Conservation (phyloP, 1,140 invertebrate species). For the Drosophila seguyi region DNA sequence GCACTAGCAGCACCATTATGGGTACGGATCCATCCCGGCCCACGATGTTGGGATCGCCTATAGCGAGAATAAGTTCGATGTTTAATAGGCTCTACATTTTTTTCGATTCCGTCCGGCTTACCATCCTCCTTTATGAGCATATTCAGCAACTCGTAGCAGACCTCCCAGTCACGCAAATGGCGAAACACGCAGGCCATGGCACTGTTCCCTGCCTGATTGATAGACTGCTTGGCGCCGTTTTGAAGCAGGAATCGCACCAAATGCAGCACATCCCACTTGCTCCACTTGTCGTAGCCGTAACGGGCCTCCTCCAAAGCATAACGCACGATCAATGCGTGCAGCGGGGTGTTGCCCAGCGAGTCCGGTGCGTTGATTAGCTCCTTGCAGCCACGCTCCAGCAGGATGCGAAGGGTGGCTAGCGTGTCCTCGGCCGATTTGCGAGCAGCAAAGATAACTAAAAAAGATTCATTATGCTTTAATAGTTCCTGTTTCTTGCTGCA, state of each 20-base stretch:
- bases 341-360: constrained; percentile 88
- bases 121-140: constrained; percentile 90
- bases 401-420: constrained; percentile 88
- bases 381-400: constrained; percentile 89
- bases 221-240: constrained; percentile 89
- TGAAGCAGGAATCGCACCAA: constrained; percentile 88
- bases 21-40: constrained; percentile 90
- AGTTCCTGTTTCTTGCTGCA: too few relatives aligned
- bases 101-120: constrained; percentile 42
- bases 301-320: constrained; percentile 90
- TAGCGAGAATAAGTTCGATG: constrained; percentile 8
- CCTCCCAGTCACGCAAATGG: constrained; percentile 92
- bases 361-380: constrained; percentile 91
- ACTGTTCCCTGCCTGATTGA: constrained; percentile 90
- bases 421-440: constrained; percentile 90
- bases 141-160: constrained; percentile 90
- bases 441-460: constrained; percentile 87
- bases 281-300: constrained; percentile 90
- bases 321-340: constrained; percentile 89
- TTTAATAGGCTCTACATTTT: neutral
- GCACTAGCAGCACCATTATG: constrained; percentile 91
- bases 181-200: constrained; percentile 90
- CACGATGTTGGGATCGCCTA: constrained; percentile 89
- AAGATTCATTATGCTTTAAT: neutral
- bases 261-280: constrained; percentile 90